Evolutionary conservation across 2,797 vertebrate species (phyloP), one percentile per base, ranked within the genome.

Genomic region (Lateolabrax maculatus): DNA sequence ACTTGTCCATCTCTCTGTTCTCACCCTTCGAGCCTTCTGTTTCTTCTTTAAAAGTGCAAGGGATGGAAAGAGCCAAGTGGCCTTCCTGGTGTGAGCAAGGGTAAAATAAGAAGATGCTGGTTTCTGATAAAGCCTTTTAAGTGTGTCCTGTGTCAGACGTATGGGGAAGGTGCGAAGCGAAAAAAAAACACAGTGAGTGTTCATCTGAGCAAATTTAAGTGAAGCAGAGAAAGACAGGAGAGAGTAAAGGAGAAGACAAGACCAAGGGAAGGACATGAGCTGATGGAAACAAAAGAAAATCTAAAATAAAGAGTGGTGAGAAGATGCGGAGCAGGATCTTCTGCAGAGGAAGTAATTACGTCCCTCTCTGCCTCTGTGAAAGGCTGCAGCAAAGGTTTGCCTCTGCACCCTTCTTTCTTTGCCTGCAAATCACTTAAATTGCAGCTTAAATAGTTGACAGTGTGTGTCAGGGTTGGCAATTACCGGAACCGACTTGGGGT

Each of bases 401-500:
- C 64, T 81, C 62, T 55, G 76, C 71, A 75, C 53, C 68, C 85
- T 82, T 36, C 53, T 48, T 79, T 70, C 29, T 82, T 74, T 67
- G n/a, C 52, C 56, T 68, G 55, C 43, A 87, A 82, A 83, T 90
- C 27, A 44, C 68, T 25, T 51, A 88, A 81, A 88, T 78, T 82
- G 74, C 69, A 53, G 79, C 79, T 84, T 90, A 87, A 89, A 83
- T 86, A 81, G 71, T 83, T 85, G 86, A 80, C 84, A 68, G 67
- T 39, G 68, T 76, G 48, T 84, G 75, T 81, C 64, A 75, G 41
- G 36, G 63, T 70, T 56, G 48, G 77, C 77, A 86, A 85, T 87
- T 86, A 86, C 66, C 79, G 71, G 72, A 73, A 65, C 56, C 16
- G 51, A 79, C 52, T 71, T 43, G 13, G 27, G 43, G 36, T 78